Base-by-base conservation (phyloP, 2,888 invertebrate species). In the Volucella bombylans region DNA sequence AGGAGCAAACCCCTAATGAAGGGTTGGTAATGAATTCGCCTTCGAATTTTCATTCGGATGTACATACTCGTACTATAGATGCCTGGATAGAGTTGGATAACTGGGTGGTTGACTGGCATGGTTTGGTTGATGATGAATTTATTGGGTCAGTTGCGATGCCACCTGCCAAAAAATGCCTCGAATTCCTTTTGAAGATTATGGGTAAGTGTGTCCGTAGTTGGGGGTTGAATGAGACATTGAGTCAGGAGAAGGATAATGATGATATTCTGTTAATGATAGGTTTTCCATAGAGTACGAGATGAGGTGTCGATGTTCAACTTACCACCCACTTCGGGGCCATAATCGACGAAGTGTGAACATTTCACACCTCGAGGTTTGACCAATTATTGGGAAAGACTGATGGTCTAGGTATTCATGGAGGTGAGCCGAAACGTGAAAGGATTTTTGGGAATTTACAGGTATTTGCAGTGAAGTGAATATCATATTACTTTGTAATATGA, bases 141-240 rank as follows among this genome's bases (percentile, higher is more conserved):
- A 86, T 82, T 82, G 86, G 86, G 86, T 86, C 86, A 86, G 86
- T 86, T 86, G 77, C 77, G 82, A 73, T 82, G 82, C 86, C 82
- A 82, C 86, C 81, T 86, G 81, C 81, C 86, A 73, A 86, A 82
- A 86, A 86, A 86, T 86, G 69, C 73, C 69, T 78, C 67, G 73
- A 82, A 86, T 86, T 86, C 86, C 86, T 86, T 86, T 86, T 86
- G 86, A 86, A 86, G 86, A 82, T 86, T 86, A 59, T 61, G 77
- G 73, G 50, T 67, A 72, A 82, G 65, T 71, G 52, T 54, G 59
- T 38, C 18, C 6, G 38, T 41, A 18, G 38, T 54, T 59, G 57
- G 49, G 49, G 52, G 49, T 55, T 23, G 45, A 55, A 12, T 39
- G 54, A 31, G 31, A 31, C 31, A 31, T 31, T 49, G 39, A 38